Evolutionary conservation across 2,888 invertebrate species (phyloP).

Genomic region (Pammene aurita): DNA sequence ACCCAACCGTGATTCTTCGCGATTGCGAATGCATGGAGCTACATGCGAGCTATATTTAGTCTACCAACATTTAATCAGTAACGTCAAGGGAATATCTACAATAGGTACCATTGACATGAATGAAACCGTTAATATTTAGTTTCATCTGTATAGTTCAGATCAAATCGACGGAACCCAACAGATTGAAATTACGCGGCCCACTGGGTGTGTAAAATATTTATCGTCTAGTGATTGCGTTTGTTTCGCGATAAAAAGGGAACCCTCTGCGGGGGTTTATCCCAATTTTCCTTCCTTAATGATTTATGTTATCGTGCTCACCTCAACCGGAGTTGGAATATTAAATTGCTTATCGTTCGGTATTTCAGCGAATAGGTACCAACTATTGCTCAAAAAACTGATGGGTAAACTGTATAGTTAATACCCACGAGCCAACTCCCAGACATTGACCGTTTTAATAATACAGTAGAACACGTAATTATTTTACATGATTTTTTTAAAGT

Average conservation of each 20-base stretch:
- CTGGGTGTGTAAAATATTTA: slow-evolving; percentile 53
- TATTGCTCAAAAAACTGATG: neutral
- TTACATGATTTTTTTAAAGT: too few species aligned
- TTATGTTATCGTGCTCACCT: slow-evolving; percentile 25
- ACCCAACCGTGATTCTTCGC: neutral
- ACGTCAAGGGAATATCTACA: neutral
- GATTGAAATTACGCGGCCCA: slow-evolving; percentile 50
- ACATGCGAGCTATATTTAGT: neutral
- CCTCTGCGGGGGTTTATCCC: slow-evolving; percentile 23
- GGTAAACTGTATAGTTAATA: too few species aligned
- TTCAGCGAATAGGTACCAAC: neutral
- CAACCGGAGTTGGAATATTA: slow-evolving; percentile 15
- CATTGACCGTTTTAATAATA: too few species aligned
- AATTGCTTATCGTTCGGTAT: neutral
- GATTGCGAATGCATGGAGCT: slow-evolving; percentile 8
- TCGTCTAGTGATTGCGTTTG: slow-evolving; percentile 44
- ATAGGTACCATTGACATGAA: neutral
- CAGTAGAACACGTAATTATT: too few species aligned
- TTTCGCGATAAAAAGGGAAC: slow-evolving; percentile 38
- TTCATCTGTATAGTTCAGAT: slow-evolving; percentile 47
- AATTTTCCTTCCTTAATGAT: slow-evolving; percentile 37
- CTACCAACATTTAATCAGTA: neutral
- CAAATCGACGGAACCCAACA: slow-evolving; percentile 50
- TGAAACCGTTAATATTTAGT: slow-evolving; percentile 28
- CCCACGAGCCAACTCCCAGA: too few species aligned